These are phyloP conservation scores for Cheirogaleus major DNA, from an alignment of 2,797 vertebrate genomes.

Conservation along the genomic window DNA sequence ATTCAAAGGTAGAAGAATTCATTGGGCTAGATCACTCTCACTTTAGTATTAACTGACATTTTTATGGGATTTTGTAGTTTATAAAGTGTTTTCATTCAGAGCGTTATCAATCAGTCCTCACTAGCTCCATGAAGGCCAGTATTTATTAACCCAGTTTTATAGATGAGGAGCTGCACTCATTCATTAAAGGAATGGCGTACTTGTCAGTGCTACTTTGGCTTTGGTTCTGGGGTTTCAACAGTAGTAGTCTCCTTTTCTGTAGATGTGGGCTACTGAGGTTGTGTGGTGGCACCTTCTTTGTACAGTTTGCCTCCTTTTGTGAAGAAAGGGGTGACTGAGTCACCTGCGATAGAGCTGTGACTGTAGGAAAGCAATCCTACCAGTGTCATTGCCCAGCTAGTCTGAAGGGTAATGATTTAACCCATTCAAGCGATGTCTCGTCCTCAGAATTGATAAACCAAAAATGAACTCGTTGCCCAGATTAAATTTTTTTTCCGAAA, in stretches of 20 bases:
- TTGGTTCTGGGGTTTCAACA: background rate
- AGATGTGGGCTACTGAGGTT: background rate
- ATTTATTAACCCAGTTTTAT: background rate
- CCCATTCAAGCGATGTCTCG: background rate
- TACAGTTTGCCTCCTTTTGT: background rate
- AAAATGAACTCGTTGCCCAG: conserved; percentile 12
- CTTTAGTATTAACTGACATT: background rate
- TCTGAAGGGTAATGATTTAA: background rate
- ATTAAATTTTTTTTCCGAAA: background rate
- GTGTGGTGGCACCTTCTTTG: background rate
- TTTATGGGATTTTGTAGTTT: background rate
- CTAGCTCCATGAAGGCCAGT: background rate
- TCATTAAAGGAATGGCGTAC: background rate
- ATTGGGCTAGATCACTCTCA: background rate
- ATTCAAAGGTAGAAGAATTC: background rate
- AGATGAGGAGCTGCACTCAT: background rate
- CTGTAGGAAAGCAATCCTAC: background rate
- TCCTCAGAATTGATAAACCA: background rate
- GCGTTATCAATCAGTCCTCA: background rate
- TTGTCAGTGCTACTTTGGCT: background rate
- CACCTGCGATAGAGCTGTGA: background rate
- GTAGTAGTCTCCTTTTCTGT: background rate
- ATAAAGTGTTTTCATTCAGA: background rate
- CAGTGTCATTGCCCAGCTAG: background rate
- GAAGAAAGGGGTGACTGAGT: background rate